phyloP scores from a whole-genome alignment of 2,888 invertebrate species.

The Macropis europaea region DNA sequence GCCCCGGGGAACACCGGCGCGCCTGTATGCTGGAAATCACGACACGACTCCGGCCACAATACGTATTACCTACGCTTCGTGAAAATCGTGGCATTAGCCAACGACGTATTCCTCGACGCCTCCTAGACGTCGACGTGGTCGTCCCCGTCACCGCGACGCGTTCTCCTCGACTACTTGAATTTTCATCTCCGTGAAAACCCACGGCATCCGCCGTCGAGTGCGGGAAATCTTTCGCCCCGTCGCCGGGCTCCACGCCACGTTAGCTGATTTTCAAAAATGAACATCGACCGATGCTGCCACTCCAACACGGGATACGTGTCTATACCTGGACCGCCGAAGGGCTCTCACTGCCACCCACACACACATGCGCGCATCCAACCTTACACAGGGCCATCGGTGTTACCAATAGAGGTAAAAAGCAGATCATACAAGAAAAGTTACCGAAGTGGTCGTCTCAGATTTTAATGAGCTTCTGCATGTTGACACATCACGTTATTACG shows the following conservation, averaged over 20 bases:
- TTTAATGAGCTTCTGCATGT: no score
- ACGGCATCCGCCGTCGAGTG: slow-evolving; percentile 14
- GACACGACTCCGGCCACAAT: slow-evolving; percentile 73
- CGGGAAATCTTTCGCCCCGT: slow-evolving; percentile 13
- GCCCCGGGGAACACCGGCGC: slow-evolving; percentile 73
- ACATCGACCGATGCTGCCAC: no score
- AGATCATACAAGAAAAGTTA: no score
- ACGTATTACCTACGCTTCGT: slow-evolving; percentile 70
- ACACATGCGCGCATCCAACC: no score
- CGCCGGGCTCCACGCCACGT: neutral
- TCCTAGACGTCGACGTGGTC: slow-evolving; percentile 52
- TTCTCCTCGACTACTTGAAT: slow-evolving; percentile 49
- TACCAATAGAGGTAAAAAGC: no score
- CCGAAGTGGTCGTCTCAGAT: no score
- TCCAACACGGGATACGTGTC: no score
- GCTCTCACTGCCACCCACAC: no score
- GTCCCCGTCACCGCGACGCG: slow-evolving; percentile 45
- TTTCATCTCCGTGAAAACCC: slow-evolving; percentile 50
- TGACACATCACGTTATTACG: no score
- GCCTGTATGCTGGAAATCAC: slow-evolving; percentile 75
- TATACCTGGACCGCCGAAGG: no score
- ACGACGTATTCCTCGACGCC: slow-evolving; percentile 61
- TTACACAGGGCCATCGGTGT: no score
- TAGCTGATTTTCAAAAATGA: slow-evolving; percentile 26
- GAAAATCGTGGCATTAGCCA: slow-evolving; percentile 62